Evolutionary conservation across 2,888 invertebrate genomes (phyloP).

Genomic region (Agrotis puta): DNA sequence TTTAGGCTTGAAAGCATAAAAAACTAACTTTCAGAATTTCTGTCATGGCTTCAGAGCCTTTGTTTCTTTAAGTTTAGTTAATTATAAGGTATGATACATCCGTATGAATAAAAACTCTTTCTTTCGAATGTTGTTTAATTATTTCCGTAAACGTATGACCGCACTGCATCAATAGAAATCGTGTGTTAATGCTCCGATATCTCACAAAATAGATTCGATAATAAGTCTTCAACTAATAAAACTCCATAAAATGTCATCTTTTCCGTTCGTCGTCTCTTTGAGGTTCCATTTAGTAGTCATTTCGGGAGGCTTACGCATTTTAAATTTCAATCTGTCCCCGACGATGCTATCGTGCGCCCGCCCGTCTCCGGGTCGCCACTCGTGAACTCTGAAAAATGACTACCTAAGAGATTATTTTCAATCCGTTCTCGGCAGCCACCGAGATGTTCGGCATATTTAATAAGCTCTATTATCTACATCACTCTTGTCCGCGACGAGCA

Average conservation of each 20-base stretch:
- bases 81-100: too few species aligned
- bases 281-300: slow-evolving; percentile 71
- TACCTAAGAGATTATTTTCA: slow-evolving; percentile 83
- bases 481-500: slow-evolving; percentile 73
- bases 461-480: slow-evolving; percentile 84
- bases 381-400: slow-evolving; percentile 81
- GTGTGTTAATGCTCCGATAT: slow-evolving; percentile 1
- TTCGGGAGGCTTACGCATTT: slow-evolving; percentile 78
- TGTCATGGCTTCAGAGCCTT: too few species aligned
- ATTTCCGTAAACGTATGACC: neutral
- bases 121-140: neutral
- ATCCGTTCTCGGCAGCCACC: slow-evolving; percentile 78
- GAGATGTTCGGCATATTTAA: slow-evolving; percentile 86
- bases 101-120: neutral
- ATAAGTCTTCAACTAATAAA: slow-evolving; percentile 58
- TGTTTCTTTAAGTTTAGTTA: too few species aligned
- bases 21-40: too few species aligned
- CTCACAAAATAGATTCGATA: slow-evolving; percentile 51
- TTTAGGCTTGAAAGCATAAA: too few species aligned
- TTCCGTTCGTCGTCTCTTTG: slow-evolving; percentile 69
- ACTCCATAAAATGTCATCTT: slow-evolving; percentile 63
- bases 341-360: slow-evolving; percentile 78
- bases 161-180: neutral
- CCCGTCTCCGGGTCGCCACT: slow-evolving; percentile 70
- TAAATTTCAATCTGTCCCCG: slow-evolving; percentile 78